Base-by-base conservation (phyloP, 2,797 vertebrate species). In the Gallinago nigripennis region DNA sequence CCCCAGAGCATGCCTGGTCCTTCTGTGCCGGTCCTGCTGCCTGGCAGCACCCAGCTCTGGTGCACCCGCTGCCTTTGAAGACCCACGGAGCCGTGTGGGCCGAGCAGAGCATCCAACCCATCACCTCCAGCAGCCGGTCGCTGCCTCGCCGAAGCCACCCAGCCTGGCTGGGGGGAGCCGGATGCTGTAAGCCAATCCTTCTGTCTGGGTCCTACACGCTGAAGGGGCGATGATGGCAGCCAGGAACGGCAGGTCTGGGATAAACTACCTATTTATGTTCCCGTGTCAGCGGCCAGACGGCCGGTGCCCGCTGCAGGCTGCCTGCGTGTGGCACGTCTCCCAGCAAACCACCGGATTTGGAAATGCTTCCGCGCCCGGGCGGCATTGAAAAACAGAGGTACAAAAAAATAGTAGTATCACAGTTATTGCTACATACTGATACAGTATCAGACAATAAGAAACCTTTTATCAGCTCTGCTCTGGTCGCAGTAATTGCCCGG, bases 381-480 rank as follows among this genome's bases (percentile, higher is more conserved):
- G 19, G 39, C 9, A 45, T 73, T 69, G 76, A 71, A 88, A 82
- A 92, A 90, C 69, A 78, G 76, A 60, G 48, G 8, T 84, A 90
- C 17, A 68, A 92, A 93, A 77, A 94, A 89, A 83, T 11, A 91
- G 68, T 45, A 86, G 69, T 65, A 16, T 86, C 81, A 61, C 85
- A 78, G 82, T 95, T 96, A 96, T 95, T 97, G 95, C 96, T 95
- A 88, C 87, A 88, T 92, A 90, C 81, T 37, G 37, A 37, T 37
- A 37, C 37, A 37, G 37, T 37, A 37, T 37, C 37, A 37, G 37
- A 37, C 37, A 37, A 37, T 37, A 37, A 37, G 37, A 37, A 37
- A 37, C 37, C 37, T 37, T 37, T 37, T 37, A 37, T 37, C 37
- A 37, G 37, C 37, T 37, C 37, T 37, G 37, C 37, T 37, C 37